phyloP scores from a whole-genome alignment of 2,113 vertebrate genomes.

The Megaptera novaeangliae region DNA sequence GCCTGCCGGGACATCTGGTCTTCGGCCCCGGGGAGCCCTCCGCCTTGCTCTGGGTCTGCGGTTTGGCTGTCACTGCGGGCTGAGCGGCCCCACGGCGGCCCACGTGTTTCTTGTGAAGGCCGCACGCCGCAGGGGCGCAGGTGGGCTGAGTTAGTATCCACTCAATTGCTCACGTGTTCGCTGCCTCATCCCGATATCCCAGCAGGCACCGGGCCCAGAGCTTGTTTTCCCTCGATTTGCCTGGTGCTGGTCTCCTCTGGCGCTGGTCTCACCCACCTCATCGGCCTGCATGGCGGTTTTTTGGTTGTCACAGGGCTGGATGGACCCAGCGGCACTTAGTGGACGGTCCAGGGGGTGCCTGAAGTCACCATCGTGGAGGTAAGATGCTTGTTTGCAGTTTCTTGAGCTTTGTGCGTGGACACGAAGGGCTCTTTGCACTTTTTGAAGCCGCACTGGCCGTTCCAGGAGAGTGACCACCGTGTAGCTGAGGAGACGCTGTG shows the following conservation, averaged over 20 bases:
- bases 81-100: not conserved
- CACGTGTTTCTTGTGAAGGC: not conserved
- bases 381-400: not conserved
- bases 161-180: fast-evolving
- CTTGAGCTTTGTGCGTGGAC: not conserved
- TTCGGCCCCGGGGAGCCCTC: not conserved
- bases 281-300: fast-evolving
- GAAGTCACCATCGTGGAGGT: not conserved
- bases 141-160: no score
- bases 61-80: not conserved
- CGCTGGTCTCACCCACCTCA: fast-evolving
- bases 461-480: no score
- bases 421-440: not conserved
- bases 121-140: no score
- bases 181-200: not conserved
- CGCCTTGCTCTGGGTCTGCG: not conserved
- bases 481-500: not conserved
- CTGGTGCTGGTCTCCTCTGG: fast-evolving
- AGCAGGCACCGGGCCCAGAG: not conserved
- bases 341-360: not conserved
- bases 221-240: not conserved
- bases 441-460: not conserved
- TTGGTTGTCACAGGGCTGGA: not conserved
- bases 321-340: not conserved
- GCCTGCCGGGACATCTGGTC: no score